phyloP scores from a whole-genome alignment of 2,888 invertebrate species.

The Caenorhabditis angaria region DNA sequence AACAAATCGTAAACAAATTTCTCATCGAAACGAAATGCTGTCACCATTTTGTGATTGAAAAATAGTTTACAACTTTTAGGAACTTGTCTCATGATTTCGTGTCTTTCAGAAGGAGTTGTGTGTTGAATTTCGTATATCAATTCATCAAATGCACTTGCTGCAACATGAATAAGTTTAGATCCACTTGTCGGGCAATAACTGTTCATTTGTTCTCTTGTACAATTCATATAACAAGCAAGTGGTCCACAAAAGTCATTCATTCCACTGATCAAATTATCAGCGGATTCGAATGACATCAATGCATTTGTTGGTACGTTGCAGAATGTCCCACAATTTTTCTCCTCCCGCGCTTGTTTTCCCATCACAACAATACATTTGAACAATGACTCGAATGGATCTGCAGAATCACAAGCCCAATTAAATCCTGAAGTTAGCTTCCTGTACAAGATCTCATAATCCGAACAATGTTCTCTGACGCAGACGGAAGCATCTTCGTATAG shows the following conservation, averaged over 20 bases:
- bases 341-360: constrained; percentile 5
- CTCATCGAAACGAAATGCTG: constrained; percentile 11
- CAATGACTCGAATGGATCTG: background rate
- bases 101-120: constrained; percentile 6
- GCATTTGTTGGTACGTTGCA: background rate
- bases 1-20: constrained; percentile 12
- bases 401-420: constrained; percentile 13
- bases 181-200: constrained; percentile 18
- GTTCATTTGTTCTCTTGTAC: constrained; percentile 15
- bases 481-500: background rate
- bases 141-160: constrained; percentile 12
- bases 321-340: background rate
- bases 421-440: constrained; percentile 12
- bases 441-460: background rate
- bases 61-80: constrained; percentile 11
- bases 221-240: constrained; percentile 15
- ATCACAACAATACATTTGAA: constrained; percentile 10
- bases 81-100: background rate
- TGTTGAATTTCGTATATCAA: background rate
- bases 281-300: background rate
- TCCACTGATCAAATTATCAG: constrained; percentile 5
- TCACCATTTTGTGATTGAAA: constrained; percentile 7
- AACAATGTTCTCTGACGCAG: background rate
- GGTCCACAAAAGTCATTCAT: constrained; percentile 12
- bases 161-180: constrained; percentile 9